These are phyloP conservation scores for Drosophila takahashii DNA, from an alignment of 1,140 invertebrate genomes.

Conservation along the genomic window DNA sequence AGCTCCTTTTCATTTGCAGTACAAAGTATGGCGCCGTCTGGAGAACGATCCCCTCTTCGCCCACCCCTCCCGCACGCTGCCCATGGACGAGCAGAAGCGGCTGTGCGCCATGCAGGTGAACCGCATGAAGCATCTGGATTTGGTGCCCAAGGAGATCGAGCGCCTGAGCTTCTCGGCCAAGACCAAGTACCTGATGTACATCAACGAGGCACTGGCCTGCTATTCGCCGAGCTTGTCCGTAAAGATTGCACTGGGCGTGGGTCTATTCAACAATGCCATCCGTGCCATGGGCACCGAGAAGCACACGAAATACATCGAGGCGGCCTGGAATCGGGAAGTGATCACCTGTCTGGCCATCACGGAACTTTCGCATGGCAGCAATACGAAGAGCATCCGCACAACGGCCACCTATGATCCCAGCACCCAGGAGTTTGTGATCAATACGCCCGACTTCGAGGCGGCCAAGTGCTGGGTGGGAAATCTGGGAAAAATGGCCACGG, in stretches of 20 bases:
- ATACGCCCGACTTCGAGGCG: constrained; percentile 97
- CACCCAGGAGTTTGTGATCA: constrained; percentile 93
- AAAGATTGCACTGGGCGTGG: constrained; percentile 88
- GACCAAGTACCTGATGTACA: constrained; percentile 89
- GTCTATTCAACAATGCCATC: constrained; percentile 89
- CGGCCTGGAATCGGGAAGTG: constrained; percentile 89
- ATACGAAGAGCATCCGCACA: constrained; percentile 95
- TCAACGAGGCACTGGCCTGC: constrained; percentile 89
- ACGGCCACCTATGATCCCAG: constrained; percentile 93
- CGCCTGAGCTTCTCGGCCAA: constrained; percentile 88
- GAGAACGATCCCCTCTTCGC: constrained; percentile 93
- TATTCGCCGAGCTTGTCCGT: constrained; percentile 88
- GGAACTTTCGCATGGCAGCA: constrained; percentile 97
- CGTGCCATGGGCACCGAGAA: constrained; percentile 91
- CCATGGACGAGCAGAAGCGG: constrained; percentile 90
- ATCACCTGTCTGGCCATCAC: constrained; percentile 95
- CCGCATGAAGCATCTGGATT: constrained; percentile 86
- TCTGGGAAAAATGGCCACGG: constrained; percentile 95
- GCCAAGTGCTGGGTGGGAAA: constrained; percentile 98
- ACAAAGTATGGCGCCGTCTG: constrained; percentile 92
- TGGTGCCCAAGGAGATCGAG: constrained; percentile 86
- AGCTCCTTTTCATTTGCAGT: constrained; percentile 86
- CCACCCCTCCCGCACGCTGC: constrained; percentile 85
- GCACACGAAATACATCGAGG: constrained; percentile 90
- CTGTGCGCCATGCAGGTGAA: constrained; percentile 88